Evolutionary conservation across 1,140 invertebrate species (phyloP), one percentile per base, ranked within the genome.

Genomic region (Scaptomyza montana): DNA sequence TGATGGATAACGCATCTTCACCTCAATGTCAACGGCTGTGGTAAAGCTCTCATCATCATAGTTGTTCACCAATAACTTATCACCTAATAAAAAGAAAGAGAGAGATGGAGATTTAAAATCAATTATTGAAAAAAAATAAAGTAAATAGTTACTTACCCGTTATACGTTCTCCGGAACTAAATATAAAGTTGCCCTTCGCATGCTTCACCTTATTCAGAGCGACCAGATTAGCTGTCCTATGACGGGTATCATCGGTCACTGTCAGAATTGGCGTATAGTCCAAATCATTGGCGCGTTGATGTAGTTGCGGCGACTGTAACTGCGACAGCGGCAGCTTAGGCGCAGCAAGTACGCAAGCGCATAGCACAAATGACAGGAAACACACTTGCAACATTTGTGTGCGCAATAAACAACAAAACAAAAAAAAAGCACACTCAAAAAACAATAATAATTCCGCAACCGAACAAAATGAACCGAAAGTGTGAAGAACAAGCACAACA

Each of bases 141-240:
- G 21, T 3, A 25, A 25, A 25, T 25, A 25, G 21, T 25, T 25
- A 2, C 68, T 79, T 69, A 91, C 89, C 89, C n/a, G 66, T 28
- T 2, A 81, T 86, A 8, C 90, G 78, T 28, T 77, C 51, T 0
- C 90, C 86, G 0, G 60, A 4, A 12, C 62, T 77, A 45, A 91
- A 91, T 1, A 91, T 77, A 45, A 89, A 50, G 30, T 90, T 90
- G 10, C 90, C 90, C 39, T 91, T 91, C 3, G 78, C 74, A 62
- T 91, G 81, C 68, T 80, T 77, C 10, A 75, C 80, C 53, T 91
- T 91, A 16, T 63, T 46, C 41, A 91, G 59, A 4, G 71, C 53
- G 10, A n/a, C 53, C 5, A 86, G 90, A 71, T 91, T 39, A 0
- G 54, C 25, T 0, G 28, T 41, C 2, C 51, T 69, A 43, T 66